Base-by-base conservation (phyloP, 2,797 vertebrate species). In the Enteromius fasciolatus region DNA sequence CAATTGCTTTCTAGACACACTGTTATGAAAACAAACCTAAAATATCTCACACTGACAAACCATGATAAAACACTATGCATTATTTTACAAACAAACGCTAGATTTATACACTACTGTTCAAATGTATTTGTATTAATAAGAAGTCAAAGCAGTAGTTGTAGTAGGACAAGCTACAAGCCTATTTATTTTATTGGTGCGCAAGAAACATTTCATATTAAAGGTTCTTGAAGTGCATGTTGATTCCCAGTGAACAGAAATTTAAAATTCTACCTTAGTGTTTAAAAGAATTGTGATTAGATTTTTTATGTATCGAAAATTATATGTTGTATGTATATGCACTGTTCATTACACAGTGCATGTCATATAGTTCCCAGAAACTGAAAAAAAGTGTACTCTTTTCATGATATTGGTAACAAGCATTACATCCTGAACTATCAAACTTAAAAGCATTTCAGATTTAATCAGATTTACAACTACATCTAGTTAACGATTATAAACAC, bases 1-100 rank as follows among this genome's bases (percentile, higher is more conserved):
- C 80, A 75, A 74, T 23, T 54, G 46, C 80, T 67, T 61, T 82
- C 70, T 72, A 66, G 80, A 75, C 46, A 61, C 39, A 73, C 44
- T 36, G 36, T 4, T 18, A 23, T 18, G 59, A 50, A 72, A 25
- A 70, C 78, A 61, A 61, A 61, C 52, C 31, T 80, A 33, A 78
- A 78, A 67, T 66, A 67, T 68, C 48, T 69, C 33, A 54, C 33
- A 39, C 9, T 39, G 20, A 78, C 31, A 68, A 78, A 68, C 20
- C 31, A 68, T 15, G 8, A 15, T 3, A 39, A 66, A 67, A 39
- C n/a, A 1, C 20, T 25, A 2, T 12, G 5, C 31, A 54, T 14
- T 11, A 61, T 72, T 72, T 72, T 50, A 10, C 25, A 72, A 25
- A 72, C 48, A 72, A 46, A 25, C 14, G 11, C 23, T 59, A 14